Percentiles rank a stretch among this genome's conserved stretches.
These are phyloP conservation scores for Capitulum mitella DNA, from an alignment of 2,888 invertebrate species.

Conservation along the genomic window DNA sequence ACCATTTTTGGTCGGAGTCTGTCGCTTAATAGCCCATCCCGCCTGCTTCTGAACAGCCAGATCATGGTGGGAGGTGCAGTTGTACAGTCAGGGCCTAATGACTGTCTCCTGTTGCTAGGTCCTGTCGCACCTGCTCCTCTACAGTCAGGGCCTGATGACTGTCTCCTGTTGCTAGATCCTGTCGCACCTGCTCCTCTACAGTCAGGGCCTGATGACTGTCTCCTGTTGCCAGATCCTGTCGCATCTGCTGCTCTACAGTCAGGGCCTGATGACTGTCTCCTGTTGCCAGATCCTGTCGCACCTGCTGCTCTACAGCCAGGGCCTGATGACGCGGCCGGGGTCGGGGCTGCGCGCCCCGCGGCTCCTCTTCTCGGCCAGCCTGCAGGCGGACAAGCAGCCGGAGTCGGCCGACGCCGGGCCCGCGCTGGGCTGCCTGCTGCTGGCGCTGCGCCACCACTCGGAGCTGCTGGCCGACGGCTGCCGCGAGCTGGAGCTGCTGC, in stretches of 20 bases:
- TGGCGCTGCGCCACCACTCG: background rate
- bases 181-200: too few species aligned
- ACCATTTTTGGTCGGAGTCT: too few species aligned
- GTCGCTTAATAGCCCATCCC: too few species aligned
- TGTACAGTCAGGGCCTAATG: too few species aligned
- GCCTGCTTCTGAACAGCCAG: too few species aligned
- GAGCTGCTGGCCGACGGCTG: background rate
- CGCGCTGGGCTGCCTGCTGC: background rate
- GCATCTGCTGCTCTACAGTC: background rate
- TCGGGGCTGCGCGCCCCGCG: background rate
- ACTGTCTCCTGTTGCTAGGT: too few species aligned
- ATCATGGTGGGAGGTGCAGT: too few species aligned
- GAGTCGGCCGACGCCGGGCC: background rate
- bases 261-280: background rate
- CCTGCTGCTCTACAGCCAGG: background rate
- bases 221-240: conserved; percentile 26
- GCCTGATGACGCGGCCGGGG: background rate
- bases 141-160: too few species aligned
- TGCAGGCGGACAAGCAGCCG: background rate
- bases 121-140: too few species aligned
- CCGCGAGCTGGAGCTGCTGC: conserved; percentile 8
- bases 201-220: background rate
- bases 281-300: background rate
- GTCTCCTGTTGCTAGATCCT: too few species aligned
- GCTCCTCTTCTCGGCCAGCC: background rate